A percentile compares a stretch with the other conserved stretches of the same genome.
phyloP scores from a whole-genome alignment of 1,140 invertebrate genomes.

The Pogonognathellus flavescens region DNA sequence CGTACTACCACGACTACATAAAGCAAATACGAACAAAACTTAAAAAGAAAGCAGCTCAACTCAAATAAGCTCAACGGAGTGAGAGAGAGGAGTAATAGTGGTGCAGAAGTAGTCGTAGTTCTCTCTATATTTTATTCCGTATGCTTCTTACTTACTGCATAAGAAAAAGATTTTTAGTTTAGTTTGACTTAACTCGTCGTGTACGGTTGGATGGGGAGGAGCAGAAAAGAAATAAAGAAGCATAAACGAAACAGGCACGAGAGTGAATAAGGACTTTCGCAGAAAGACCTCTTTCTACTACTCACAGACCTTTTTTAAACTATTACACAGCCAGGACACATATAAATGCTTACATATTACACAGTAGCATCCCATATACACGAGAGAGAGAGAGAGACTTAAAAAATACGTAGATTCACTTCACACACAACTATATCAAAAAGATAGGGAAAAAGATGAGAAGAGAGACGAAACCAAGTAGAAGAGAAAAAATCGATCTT shows the following conservation, averaged over 20 bases:
- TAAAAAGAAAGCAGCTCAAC: not conserved
- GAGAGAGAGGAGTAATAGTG: not conserved
- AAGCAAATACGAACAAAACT: not conserved
- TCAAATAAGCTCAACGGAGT: constrained; percentile 18
- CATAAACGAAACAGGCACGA: constrained; percentile 42
- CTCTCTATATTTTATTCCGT: not conserved
- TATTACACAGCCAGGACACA: constrained; percentile 2
- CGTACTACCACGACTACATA: not conserved
- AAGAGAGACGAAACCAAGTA: constrained; percentile 20
- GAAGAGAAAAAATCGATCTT: constrained; percentile 56
- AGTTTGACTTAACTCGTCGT: not conserved
- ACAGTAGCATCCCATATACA: not conserved
- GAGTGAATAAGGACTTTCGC: constrained; percentile 41
- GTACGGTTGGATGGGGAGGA: constrained; percentile 30
- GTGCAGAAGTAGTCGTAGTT: not conserved
- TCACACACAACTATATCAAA: not conserved
- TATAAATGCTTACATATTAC: not conserved
- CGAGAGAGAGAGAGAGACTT: constrained; percentile 30
- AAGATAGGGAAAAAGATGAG: constrained; percentile 10
- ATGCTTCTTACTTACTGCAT: constrained; percentile 8
- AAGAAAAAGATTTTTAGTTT: constrained; percentile 28
- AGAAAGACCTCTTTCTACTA: not conserved
- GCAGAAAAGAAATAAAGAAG: constrained; percentile 46
- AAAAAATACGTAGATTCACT: not conserved
- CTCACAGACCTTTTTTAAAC: not conserved